A percentile compares a stretch with the other conserved stretches of the same genome.
Evolutionary conservation across 1,140 invertebrate genomes (phyloP).

Genomic region (Aleiodes sp.): DNA sequence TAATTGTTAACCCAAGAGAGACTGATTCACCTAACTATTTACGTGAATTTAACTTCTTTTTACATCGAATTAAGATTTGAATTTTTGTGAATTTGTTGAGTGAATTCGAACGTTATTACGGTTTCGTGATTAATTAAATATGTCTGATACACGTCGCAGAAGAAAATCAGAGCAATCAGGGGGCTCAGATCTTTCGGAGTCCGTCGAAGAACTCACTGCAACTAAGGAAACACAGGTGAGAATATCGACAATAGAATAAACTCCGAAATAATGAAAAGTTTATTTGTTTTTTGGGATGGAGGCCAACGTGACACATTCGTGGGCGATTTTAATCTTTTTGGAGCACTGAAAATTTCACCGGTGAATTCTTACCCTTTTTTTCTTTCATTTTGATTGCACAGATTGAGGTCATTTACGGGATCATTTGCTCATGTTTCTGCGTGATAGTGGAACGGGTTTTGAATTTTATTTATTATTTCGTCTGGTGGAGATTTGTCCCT

Average conservation of each 20-base stretch:
- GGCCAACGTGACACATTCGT: not conserved
- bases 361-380: too few species aligned
- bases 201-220: constrained; percentile 57
- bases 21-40: not conserved
- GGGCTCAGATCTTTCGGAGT: constrained; percentile 61
- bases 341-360: not conserved
- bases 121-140: constrained; percentile 42
- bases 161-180: constrained; percentile 58
- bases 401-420: constrained; percentile 12
- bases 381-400: not conserved
- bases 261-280: too few species aligned
- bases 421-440: not conserved
- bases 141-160: constrained; percentile 62
- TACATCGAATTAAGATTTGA: not conserved
- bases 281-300: too few species aligned
- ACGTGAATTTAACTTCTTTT: not conserved
- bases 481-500: not conserved
- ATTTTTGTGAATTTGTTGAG: not conserved
- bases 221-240: constrained; percentile 61
- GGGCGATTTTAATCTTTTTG: not conserved
- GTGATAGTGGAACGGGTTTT: not conserved
- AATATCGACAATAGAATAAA: too few species aligned
- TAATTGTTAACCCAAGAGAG: not conserved
- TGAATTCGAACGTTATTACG: not conserved
- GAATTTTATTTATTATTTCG: not conserved